These are phyloP conservation scores for Prionace glauca DNA, from an alignment of 2,797 vertebrate species.

Conservation along the genomic window DNA sequence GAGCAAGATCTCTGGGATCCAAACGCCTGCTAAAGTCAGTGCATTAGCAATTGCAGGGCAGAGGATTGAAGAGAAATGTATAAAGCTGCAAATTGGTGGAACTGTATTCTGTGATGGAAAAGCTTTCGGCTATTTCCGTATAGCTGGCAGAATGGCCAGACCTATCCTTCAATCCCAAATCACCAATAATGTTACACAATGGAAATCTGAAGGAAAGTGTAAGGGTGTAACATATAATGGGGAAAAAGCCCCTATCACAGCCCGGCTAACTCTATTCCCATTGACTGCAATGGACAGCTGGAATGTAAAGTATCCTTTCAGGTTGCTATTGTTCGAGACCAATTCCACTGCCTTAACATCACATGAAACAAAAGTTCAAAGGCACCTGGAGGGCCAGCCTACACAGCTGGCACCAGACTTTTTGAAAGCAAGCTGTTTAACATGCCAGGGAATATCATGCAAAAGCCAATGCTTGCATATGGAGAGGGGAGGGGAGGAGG, in stretches of 20 bases:
- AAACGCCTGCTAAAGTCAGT: not conserved
- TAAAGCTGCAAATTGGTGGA: not conserved
- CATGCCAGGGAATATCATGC: not conserved
- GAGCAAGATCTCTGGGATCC: not conserved
- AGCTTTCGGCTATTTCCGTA: not conserved
- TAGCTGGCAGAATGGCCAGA: not conserved
- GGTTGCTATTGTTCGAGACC: not conserved
- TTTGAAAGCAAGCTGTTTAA: not conserved
- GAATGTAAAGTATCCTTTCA: not conserved
- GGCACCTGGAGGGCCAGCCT: not conserved
- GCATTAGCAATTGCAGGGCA: not conserved
- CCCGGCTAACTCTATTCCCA: not conserved
- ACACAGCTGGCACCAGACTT: too few relatives aligned
- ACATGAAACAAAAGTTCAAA: not conserved
- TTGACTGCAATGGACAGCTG: not conserved
- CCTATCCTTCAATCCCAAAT: not conserved
- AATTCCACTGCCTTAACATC: not conserved
- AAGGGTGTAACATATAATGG: not conserved
- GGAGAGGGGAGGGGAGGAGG: too few relatives aligned
- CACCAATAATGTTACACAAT: not conserved
- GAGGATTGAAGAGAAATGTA: not conserved
- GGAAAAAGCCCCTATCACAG: not conserved
- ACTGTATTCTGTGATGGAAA: not conserved
- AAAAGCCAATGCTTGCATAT: not conserved
- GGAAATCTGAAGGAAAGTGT: not conserved